Conservation (phyloP, 2,888 invertebrate genomes). For the Autographa gamma region DNA sequence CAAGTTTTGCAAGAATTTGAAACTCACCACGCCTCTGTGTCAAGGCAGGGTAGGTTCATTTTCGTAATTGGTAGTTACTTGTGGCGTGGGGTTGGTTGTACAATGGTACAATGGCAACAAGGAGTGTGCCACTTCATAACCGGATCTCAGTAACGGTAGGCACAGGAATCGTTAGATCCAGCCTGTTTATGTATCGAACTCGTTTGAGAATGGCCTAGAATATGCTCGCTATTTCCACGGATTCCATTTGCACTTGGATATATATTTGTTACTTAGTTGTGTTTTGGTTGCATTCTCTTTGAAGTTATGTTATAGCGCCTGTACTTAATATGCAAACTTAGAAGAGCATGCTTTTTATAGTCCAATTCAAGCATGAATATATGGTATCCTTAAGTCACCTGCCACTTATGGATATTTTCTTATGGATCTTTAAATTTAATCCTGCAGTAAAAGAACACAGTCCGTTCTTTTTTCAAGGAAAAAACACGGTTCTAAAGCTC, state of each 20-base stretch:
- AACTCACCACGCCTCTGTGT: not conserved
- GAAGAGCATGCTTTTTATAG: too few relatives aligned
- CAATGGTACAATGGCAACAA: constrained; percentile 31
- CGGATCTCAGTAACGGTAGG: constrained; percentile 54
- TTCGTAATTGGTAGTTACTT: not conserved
- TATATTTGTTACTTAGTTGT: not conserved
- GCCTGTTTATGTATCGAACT: constrained; percentile 52
- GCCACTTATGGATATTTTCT: too few relatives aligned
- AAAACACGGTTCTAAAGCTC: too few relatives aligned
- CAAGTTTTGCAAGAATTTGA: not conserved
- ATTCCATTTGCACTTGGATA: constrained; percentile 20
- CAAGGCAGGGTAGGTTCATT: not conserved
- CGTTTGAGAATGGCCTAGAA: constrained; percentile 55
- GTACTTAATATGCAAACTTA: too few relatives aligned
- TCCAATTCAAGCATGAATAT: too few relatives aligned
- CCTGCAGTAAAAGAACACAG: too few relatives aligned
- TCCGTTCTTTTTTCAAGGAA: too few relatives aligned
- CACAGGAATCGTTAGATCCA: constrained; percentile 53
- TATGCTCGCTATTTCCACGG: constrained; percentile 23
- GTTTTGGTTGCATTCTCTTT: not conserved
- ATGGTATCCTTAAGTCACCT: too few relatives aligned
- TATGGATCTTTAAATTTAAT: too few relatives aligned
- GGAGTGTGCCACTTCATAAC: constrained; percentile 51
- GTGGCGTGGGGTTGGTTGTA: not conserved
- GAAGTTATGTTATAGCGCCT: not conserved